phyloP scores from a whole-genome alignment of 2,888 invertebrate genomes.

The Drosophila algonquin region DNA sequence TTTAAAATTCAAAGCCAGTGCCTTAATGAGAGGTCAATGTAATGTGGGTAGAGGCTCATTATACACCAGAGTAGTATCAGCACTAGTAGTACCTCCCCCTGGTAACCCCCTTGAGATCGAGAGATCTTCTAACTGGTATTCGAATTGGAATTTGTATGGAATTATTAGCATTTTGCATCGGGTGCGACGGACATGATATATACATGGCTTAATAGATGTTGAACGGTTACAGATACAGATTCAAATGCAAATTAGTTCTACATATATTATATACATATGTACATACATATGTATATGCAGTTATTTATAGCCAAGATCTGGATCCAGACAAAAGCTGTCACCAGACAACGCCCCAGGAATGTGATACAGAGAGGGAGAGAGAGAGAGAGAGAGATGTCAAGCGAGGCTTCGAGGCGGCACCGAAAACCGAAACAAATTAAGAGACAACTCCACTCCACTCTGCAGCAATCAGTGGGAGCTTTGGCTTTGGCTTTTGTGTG shows the following conservation, averaged over 20 bases:
- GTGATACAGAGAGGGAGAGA: not conserved
- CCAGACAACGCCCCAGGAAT: slow-evolving; percentile 37
- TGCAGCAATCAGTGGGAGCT: slow-evolving; percentile 30
- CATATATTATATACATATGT: no score
- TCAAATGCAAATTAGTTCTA: slow-evolving; percentile 61
- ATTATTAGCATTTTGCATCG: slow-evolving; percentile 33
- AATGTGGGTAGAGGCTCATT: slow-evolving; percentile 45
- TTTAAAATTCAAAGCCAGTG: slow-evolving; percentile 51
- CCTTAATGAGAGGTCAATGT: slow-evolving; percentile 73
- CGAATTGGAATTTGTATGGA: not conserved
- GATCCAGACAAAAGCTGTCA: slow-evolving; percentile 19
- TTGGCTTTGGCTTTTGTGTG: not conserved
- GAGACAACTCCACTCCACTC: slow-evolving; percentile 3
- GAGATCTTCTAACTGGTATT: slow-evolving; percentile 30
- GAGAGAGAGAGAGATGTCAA: slow-evolving; percentile 30
- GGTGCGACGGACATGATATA: slow-evolving; percentile 19
- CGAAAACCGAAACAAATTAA: slow-evolving; percentile 26
- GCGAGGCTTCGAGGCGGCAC: not conserved
- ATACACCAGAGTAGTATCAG: not conserved
- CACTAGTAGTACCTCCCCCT: no score
- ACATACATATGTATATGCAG: not conserved
- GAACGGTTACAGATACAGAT: slow-evolving; percentile 47
- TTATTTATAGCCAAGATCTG: slow-evolving; percentile 55
- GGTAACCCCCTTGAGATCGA: not conserved
- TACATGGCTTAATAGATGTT: slow-evolving; percentile 30